A percentile compares a stretch with the other conserved stretches of the same genome.
Conservation (phyloP, 2,797 vertebrate genomes). For the Cossypha caffra region DNA sequence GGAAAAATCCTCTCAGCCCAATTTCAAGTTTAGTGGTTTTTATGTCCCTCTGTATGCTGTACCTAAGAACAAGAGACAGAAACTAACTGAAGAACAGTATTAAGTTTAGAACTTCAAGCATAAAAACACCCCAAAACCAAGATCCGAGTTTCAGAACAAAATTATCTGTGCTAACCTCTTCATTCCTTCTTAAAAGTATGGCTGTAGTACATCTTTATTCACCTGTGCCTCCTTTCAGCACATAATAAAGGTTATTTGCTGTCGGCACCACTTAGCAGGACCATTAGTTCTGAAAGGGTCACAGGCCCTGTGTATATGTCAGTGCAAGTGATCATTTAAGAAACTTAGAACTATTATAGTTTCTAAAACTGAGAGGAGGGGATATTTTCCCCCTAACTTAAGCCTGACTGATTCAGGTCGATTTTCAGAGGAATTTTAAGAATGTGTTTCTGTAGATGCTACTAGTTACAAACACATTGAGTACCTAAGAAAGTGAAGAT, state of each 20-base stretch:
- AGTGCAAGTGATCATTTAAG: not conserved
- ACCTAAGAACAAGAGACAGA: not conserved
- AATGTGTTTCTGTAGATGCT: rapidly evolving
- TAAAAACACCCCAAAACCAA: not conserved
- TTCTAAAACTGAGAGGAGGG: not conserved
- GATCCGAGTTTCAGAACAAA: not conserved
- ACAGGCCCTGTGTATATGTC: not conserved
- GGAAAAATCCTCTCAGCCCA: not conserved
- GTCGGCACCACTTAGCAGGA: not conserved
- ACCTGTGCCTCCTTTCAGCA: not conserved
- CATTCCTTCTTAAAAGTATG: not conserved
- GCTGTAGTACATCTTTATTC: not conserved
- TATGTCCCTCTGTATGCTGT: not conserved
- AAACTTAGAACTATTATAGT: not conserved
- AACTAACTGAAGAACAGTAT: not conserved
- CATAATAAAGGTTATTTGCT: not conserved
- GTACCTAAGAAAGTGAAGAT: not conserved
- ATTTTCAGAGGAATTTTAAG: not conserved
- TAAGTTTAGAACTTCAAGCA: not conserved
- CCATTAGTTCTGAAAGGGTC: not conserved
- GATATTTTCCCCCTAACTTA: not conserved
- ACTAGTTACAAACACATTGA: not conserved
- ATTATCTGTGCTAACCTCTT: not conserved
- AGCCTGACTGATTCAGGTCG: not conserved
- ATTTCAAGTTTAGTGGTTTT: not conserved